Conservation (phyloP, 2,113 vertebrate species). For the Pteruthius melanotis region DNA sequence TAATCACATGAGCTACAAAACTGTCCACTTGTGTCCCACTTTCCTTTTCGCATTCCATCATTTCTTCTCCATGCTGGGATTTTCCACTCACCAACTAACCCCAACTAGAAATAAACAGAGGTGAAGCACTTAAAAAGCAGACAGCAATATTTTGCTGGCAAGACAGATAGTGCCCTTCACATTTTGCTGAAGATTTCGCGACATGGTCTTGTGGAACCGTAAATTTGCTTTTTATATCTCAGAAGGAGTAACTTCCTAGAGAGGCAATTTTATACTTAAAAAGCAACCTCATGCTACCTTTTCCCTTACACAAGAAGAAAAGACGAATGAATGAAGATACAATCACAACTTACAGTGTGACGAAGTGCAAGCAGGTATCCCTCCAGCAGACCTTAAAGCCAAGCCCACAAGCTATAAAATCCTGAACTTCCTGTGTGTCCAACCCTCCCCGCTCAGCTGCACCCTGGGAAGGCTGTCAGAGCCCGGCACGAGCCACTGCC, state of each 20-base stretch:
- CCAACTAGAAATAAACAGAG: background rate
- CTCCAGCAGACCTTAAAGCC: background rate
- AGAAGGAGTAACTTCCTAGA: background rate
- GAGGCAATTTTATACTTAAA: background rate
- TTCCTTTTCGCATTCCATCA: background rate
- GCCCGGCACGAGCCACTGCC: accelerated
- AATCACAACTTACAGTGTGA: background rate
- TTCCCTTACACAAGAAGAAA: background rate
- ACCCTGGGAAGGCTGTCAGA: background rate
- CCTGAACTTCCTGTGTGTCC: background rate
- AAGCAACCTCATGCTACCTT: background rate
- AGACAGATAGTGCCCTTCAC: background rate
- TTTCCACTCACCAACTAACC: background rate
- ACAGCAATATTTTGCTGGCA: background rate
- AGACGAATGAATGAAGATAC: background rate
- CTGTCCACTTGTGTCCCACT: background rate
- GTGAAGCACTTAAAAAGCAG: background rate
- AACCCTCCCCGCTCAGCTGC: background rate
- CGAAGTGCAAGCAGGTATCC: background rate
- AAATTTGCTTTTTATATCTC: background rate
- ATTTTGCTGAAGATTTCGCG: background rate
- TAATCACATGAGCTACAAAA: background rate
- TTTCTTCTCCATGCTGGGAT: background rate
- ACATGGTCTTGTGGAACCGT: background rate
- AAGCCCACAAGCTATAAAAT: background rate